These are phyloP conservation scores for Xestoiulus laeticollis DNA, from an alignment of 2,888 invertebrate genomes.

Conservation along the genomic window DNA sequence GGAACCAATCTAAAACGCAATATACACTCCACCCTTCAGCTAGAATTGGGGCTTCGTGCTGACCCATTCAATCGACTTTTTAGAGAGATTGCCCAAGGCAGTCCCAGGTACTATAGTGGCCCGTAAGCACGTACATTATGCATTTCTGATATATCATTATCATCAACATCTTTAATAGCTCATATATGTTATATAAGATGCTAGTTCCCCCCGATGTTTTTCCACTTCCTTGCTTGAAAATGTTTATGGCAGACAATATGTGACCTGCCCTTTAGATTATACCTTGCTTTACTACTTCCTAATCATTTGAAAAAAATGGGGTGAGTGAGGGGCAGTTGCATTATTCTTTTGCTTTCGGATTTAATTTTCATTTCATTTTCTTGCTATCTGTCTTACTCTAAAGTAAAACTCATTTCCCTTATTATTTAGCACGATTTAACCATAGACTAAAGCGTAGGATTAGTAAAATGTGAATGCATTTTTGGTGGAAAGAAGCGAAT, in stretches of 20 bases:
- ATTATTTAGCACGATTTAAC: neutral
- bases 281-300: neutral
- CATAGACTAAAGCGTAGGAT: neutral
- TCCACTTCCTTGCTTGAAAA: slow-evolving; percentile 12
- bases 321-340: neutral
- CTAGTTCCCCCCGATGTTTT: neutral
- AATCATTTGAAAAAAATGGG: neutral
- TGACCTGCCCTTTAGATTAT: slow-evolving; percentile 35
- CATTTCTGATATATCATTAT: neutral
- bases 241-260: neutral
- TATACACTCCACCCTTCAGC: neutral
- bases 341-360: neutral
- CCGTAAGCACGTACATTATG: slow-evolving; percentile 28
- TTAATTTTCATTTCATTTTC: slow-evolving; percentile 32
- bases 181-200: neutral
- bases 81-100: neutral
- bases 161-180: slow-evolving; percentile 27
- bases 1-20: slow-evolving; percentile 11
- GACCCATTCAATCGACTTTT: slow-evolving; percentile 15
- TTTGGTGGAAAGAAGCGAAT: neutral
- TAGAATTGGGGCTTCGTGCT: neutral
- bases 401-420: neutral
- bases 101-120: neutral
- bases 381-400: neutral
- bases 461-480: neutral